phyloP scores from a whole-genome alignment of 2,888 invertebrate species.

The Chrysotoxum bicinctum region DNA sequence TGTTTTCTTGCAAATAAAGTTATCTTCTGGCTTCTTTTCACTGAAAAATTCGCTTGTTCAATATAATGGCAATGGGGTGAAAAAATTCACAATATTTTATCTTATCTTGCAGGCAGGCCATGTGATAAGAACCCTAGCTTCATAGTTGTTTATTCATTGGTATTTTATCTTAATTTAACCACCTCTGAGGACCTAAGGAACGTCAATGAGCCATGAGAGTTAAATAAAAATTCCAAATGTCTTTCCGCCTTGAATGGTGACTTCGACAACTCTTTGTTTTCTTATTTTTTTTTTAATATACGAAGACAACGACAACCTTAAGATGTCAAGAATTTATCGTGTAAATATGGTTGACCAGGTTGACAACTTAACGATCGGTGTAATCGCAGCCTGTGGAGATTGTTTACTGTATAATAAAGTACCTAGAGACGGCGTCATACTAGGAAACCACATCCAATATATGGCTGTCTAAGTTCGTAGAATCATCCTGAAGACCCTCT shows the following conservation, averaged over 20 bases:
- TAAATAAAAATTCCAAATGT: slow-evolving; percentile 42
- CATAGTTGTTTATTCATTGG: slow-evolving; percentile 34
- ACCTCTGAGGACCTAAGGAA: background rate
- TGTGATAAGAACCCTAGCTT: slow-evolving; percentile 51
- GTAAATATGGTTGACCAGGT: slow-evolving; percentile 56
- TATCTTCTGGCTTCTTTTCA: slow-evolving; percentile 34
- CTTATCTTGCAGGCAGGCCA: slow-evolving; percentile 21
- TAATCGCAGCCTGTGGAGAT: slow-evolving; percentile 37
- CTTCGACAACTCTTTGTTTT: slow-evolving; percentile 9
- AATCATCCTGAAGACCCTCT: slow-evolving; percentile 42
- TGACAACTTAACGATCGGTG: slow-evolving; percentile 56
- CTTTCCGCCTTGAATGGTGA: slow-evolving; percentile 16
- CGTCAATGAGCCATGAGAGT: slow-evolving; percentile 38
- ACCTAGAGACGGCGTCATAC: slow-evolving; percentile 49
- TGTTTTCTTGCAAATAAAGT: slow-evolving; percentile 34
- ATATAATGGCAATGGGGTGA: slow-evolving; percentile 9
- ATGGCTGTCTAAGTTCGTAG: slow-evolving; percentile 38
- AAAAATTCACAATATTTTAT: slow-evolving; percentile 36
- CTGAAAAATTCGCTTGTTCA: slow-evolving; percentile 26
- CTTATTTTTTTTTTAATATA: background rate
- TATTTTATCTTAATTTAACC: slow-evolving; percentile 25
- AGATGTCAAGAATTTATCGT: slow-evolving; percentile 59
- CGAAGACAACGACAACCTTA: slow-evolving; percentile 25
- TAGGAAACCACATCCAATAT: slow-evolving; percentile 58
- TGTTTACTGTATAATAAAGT: background rate